Evolutionary conservation across 2,888 invertebrate species (phyloP), one percentile per base, ranked within the genome.

Genomic region (Dryococelus australis): DNA sequence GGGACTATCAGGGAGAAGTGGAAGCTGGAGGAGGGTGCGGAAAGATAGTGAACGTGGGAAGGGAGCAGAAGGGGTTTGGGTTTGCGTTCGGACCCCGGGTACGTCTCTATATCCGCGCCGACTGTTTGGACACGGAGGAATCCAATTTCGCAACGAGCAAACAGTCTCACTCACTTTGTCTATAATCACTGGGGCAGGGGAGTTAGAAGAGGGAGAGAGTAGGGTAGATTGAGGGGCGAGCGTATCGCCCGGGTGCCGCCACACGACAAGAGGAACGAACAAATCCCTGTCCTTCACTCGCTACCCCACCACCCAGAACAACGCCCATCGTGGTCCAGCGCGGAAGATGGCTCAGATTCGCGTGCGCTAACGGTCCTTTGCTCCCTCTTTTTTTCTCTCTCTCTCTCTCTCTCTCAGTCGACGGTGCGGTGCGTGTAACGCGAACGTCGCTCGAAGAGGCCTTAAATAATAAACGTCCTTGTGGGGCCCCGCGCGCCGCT

Each of bases 91-190:
- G 65, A 65, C 65, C n/a, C 20, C 28, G 83, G 83, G 83, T 24
- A 83, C 24, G 83, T 83, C 83, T 83, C 28, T 83, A 16, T 35
- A 83, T 13, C 65, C 85, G 85, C 85, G 86, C n/a, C 84, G 65
- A 53, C 20, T 85, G 85, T 85, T 85, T 84, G 86, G 86, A 86
- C 65, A 81, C 43, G 78, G 27, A 65, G 85, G 85, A 87, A 87
- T 87, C 87, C 87, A 87, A 87, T 87, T 85, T 87, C 85, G 79
- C 87, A 80, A 84, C 84, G 28, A 87, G 87, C 85, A 65, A 85
- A 84, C 84, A 65, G n/a, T n/a, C 65, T 86, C 65, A 28, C 35
- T 86, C 65, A 26, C 78, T 86, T 53, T 65, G 53, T 65, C 51
- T 43, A 53, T 53, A 35, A 53, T 78, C 53, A 27, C 53, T 85